Conservation (phyloP, 1,140 invertebrate species). For the Microplitis demolitor region DNA sequence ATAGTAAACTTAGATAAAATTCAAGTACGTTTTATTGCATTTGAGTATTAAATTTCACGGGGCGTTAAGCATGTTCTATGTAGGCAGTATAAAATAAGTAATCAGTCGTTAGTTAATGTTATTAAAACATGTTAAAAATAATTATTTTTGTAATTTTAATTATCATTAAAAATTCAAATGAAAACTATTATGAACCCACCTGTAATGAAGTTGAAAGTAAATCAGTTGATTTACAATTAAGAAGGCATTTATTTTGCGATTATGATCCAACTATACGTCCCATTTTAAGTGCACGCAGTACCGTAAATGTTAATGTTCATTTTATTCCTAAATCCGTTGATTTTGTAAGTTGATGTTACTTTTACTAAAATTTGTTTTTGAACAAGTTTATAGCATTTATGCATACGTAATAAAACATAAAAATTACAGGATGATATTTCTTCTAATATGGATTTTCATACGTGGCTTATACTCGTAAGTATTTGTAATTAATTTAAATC, state of each 20-base stretch:
- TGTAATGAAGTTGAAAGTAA: conserved; percentile 42
- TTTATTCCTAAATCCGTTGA: conserved; percentile 61
- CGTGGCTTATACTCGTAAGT: conserved; percentile 44
- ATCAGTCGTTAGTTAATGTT: neutral
- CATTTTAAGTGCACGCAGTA: conserved; percentile 41
- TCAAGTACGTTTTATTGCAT: too few species aligned
- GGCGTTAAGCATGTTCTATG: neutral
- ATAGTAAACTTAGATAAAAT: too few species aligned
- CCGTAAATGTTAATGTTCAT: conserved; percentile 55
- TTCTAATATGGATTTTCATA: conserved; percentile 32
- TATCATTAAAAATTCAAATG: neutral
- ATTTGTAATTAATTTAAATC: neutral
- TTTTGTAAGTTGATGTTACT: conserved; percentile 56
- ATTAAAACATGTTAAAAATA: conserved; percentile 15
- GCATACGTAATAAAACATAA: neutral
- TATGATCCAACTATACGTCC: conserved; percentile 62
- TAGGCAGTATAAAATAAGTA: neutral
- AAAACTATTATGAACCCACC: neutral
- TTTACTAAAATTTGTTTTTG: too few species aligned
- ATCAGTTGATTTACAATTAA: conserved; percentile 45
- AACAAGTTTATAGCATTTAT: neutral
- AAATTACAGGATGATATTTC: conserved; percentile 17
- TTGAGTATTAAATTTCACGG: neutral
- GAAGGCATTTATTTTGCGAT: conserved; percentile 58
- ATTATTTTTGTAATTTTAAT: neutral